Conservation (phyloP, 1,140 invertebrate species). For the Magallana angulata region DNA sequence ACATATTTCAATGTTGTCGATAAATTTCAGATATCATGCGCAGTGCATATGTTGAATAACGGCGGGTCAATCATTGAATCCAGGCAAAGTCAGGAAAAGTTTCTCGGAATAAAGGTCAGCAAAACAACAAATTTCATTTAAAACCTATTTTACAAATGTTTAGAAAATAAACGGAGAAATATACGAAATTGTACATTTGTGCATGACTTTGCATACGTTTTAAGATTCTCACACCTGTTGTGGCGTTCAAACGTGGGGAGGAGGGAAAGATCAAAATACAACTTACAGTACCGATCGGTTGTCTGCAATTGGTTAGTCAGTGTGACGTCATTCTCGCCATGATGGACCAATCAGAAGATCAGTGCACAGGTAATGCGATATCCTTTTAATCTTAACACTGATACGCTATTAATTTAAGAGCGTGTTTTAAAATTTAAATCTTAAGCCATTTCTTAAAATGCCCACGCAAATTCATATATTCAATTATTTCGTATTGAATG, state of each 20-base stretch:
- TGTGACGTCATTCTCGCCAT: conserved; percentile 19
- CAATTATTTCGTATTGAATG: no score
- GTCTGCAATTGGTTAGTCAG: conserved; percentile 5
- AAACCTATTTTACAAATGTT: not conserved
- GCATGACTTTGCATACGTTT: not conserved
- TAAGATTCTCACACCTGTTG: conserved; percentile 15
- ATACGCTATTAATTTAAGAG: no score
- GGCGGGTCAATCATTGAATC: not conserved
- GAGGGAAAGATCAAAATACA: conserved; percentile 1
- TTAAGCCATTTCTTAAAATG: no score
- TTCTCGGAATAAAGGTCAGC: conserved; percentile 2
- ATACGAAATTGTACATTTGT: not conserved
- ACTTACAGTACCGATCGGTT: conserved; percentile 1
- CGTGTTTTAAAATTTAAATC: no score
- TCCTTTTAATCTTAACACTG: no score
- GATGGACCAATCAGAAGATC: conserved; percentile 19
- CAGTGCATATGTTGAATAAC: not conserved
- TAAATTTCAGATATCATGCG: not conserved
- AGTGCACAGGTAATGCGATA: not conserved
- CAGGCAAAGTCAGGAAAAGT: not conserved
- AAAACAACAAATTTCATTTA: not conserved
- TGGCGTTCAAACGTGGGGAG: not conserved
- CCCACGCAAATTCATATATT: no score
- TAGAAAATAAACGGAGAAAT: not conserved
- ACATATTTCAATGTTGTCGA: not conserved